A percentile compares a stretch with the other conserved stretches of the same genome.
Evolutionary conservation across 2,888 invertebrate species (phyloP).

Genomic region (Drosophila meridionalis): DNA sequence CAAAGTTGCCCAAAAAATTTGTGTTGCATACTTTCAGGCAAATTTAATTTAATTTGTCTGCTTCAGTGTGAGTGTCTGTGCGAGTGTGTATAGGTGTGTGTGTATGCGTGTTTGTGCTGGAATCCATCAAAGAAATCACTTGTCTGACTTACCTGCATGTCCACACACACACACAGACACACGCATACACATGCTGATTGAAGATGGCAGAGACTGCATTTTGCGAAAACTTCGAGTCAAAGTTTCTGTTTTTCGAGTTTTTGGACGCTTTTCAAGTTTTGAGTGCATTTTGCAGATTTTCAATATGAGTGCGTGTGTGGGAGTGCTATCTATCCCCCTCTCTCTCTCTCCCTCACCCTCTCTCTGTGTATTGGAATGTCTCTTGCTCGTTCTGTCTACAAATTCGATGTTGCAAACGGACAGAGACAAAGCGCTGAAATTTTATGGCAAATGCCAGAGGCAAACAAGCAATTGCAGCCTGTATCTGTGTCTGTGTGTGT

Average conservation of each 20-base stretch:
- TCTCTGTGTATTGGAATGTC: background rate
- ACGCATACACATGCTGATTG: background rate
- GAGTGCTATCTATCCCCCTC: background rate
- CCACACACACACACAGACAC: constrained; percentile 9
- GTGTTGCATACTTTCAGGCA: constrained; percentile 70
- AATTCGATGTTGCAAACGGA: constrained; percentile 27
- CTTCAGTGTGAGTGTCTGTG: constrained; percentile 23
- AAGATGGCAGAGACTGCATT: constrained; percentile 14
- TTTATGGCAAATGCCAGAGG: constrained; percentile 54
- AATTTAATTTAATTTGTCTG: constrained; percentile 63
- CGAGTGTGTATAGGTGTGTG: constrained; percentile 17
- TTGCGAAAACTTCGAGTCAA: constrained; percentile 43
- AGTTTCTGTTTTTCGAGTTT: constrained; percentile 47
- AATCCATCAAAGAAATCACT: constrained; percentile 58
- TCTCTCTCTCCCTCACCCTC: background rate
- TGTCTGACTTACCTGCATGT: constrained; percentile 52
- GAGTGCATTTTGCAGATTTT: constrained; percentile 24
- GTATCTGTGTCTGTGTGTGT: constrained; percentile 12
- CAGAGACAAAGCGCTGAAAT: constrained; percentile 42
- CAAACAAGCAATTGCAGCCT: constrained; percentile 40
- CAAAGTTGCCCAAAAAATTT: constrained; percentile 47
- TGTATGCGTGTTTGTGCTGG: constrained; percentile 21
- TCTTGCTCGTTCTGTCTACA: background rate
- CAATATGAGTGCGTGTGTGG: constrained; percentile 15
- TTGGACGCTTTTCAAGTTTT: constrained; percentile 40